These are phyloP conservation scores for Xenops minutus DNA, from an alignment of 2,797 vertebrate genomes.

Conservation along the genomic window DNA sequence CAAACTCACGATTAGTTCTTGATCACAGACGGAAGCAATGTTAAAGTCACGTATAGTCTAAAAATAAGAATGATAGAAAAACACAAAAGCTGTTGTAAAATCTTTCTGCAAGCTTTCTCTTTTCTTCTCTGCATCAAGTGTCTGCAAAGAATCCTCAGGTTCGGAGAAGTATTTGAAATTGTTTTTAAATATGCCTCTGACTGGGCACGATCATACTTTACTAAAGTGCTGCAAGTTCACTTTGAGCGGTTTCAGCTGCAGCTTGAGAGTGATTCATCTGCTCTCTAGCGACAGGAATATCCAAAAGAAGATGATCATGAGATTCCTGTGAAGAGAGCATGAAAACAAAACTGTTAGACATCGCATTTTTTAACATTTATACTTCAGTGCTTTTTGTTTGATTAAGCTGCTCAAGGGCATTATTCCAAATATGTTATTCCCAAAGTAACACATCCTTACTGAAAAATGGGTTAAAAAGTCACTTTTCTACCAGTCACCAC, in stretches of 20 bases:
- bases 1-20: neutral
- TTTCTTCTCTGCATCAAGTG: neutral
- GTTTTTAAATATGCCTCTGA: slow-evolving; percentile 73
- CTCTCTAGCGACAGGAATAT: slow-evolving; percentile 70
- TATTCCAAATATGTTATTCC: neutral
- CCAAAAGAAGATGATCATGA: slow-evolving; percentile 33
- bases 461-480: neutral
- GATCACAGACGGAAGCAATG: neutral
- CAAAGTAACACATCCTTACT: neutral
- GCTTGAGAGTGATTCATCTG: slow-evolving; percentile 75
- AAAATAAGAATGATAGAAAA: neutral
- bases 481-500: neutral
- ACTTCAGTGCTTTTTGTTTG: neutral
- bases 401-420: neutral
- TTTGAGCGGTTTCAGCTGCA: slow-evolving; percentile 76
- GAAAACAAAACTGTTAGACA: neutral
- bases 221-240: slow-evolving; percentile 80
- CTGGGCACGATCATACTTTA: slow-evolving; percentile 77
- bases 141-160: neutral
- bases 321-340: slow-evolving; percentile 43
- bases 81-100: neutral
- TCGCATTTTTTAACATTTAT: neutral
- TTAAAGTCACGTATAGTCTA: neutral
- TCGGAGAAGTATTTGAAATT: neutral
- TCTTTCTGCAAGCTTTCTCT: neutral